phyloP scores from a whole-genome alignment of 2,797 vertebrate species.

The Mallotus villosus region DNA sequence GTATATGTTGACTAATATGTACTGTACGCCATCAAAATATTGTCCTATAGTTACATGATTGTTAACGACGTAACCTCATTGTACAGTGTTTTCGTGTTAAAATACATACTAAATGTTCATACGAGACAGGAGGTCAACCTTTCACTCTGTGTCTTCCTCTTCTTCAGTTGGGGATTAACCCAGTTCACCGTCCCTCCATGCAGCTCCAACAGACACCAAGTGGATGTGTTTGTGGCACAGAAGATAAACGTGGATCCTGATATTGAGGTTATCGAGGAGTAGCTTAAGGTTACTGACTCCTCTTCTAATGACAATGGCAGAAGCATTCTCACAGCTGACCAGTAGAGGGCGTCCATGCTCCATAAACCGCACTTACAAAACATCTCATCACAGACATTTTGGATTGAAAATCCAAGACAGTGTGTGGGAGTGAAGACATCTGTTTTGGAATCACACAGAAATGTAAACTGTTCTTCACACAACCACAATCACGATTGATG shows the following conservation, averaged over 20 bases:
- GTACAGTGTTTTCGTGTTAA: too few relatives aligned
- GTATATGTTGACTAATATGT: too few relatives aligned
- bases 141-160: too few relatives aligned
- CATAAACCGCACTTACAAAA: constrained; percentile 22
- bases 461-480: constrained; percentile 31
- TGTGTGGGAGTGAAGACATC: constrained; percentile 36
- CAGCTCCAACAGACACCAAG: too few relatives aligned
- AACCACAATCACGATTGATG: constrained; percentile 15
- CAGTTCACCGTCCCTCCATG: too few relatives aligned
- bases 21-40: too few relatives aligned
- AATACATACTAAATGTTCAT: too few relatives aligned
- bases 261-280: not conserved
- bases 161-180: too few relatives aligned
- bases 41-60: too few relatives aligned
- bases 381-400: constrained; percentile 10
- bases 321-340: constrained; percentile 14
- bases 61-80: too few relatives aligned
- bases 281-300: not conserved
- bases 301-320: not conserved
- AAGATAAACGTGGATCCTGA: not conserved
- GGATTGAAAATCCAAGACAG: constrained; percentile 10
- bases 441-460: constrained; percentile 26
- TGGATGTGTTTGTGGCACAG: too few relatives aligned
- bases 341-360: constrained; percentile 53
- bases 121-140: too few relatives aligned